These are phyloP conservation scores for Micrasema minimum DNA, from an alignment of 1,140 invertebrate genomes.

Conservation along the genomic window DNA sequence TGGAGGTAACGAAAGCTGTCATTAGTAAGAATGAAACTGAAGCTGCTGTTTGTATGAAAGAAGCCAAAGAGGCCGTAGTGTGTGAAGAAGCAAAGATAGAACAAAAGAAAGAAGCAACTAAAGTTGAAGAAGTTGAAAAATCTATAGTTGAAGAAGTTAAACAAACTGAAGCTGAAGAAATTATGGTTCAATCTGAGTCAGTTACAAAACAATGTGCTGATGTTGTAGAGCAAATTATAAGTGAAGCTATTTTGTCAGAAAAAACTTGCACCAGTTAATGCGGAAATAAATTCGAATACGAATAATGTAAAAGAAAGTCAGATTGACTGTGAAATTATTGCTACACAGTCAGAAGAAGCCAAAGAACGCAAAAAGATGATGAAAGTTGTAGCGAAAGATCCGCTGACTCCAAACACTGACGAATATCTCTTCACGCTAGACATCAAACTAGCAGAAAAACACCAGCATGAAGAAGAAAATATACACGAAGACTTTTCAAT, in stretches of 20 bases:
- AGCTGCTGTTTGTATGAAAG: neutral
- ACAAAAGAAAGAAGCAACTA: neutral
- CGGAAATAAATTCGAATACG: neutral
- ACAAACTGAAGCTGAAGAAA: no score
- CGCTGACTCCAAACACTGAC: slow-evolving; percentile 60
- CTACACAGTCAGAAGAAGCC: slow-evolving; percentile 6
- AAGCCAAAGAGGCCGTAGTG: neutral
- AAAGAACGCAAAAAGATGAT: slow-evolving; percentile 34
- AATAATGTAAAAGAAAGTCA: neutral
- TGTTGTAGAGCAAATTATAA: neutral
- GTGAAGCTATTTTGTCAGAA: neutral
- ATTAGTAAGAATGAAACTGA: neutral
- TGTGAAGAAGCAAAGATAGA: neutral
- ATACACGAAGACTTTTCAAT: slow-evolving; percentile 59
- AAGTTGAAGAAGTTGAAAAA: neutral
- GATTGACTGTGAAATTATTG: neutral
- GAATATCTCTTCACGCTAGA: slow-evolving; percentile 62
- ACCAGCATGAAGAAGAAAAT: slow-evolving; percentile 41
- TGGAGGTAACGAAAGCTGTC: slow-evolving; percentile 3
- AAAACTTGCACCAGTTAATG: neutral
- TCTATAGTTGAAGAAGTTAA: no score
- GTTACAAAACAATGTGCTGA: no score
- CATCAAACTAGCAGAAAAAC: slow-evolving; percentile 51
- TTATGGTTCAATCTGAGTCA: no score
- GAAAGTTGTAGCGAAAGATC: slow-evolving; percentile 46